These are phyloP conservation scores for Proctacanthus coquilletti DNA, from an alignment of 1,140 invertebrate genomes.

Conservation along the genomic window DNA sequence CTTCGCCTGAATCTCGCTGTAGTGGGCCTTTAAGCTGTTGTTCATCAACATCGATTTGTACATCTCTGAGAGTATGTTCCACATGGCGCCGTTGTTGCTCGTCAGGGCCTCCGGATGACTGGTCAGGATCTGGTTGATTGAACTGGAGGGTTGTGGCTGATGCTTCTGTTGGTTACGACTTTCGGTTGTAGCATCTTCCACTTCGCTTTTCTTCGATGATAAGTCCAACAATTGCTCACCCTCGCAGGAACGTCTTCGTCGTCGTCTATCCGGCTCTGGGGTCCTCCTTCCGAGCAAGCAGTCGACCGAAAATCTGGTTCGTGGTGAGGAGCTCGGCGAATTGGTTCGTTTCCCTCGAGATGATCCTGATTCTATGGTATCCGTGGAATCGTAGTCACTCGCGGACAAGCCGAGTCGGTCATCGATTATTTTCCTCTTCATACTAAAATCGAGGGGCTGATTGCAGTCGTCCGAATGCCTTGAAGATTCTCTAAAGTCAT, in stretches of 20 bases:
- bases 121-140: background rate
- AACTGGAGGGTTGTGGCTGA: background rate
- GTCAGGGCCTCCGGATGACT: slow-evolving; percentile 6
- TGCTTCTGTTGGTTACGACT: slow-evolving; percentile 6
- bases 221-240: background rate
- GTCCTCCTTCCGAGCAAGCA: slow-evolving; percentile 17
- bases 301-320: slow-evolving; percentile 20
- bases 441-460: slow-evolving; percentile 22
- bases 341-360: slow-evolving; percentile 18
- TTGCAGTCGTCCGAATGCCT: slow-evolving; percentile 8
- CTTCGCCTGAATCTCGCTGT: slow-evolving; percentile 15
- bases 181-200: slow-evolving; percentile 10
- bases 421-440: slow-evolving; percentile 10
- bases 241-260: background rate
- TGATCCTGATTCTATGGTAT: too few species aligned
- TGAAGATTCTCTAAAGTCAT: background rate
- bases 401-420: too few species aligned
- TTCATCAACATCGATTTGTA: slow-evolving; percentile 23
- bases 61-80: slow-evolving; percentile 25
- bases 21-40: slow-evolving; percentile 12
- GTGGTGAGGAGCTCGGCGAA: background rate
- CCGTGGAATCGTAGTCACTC: too few species aligned
- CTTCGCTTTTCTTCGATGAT: slow-evolving; percentile 14
- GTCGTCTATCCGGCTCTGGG: background rate
- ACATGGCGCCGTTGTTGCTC: slow-evolving; percentile 17